phyloP scores from a whole-genome alignment of 2,113 vertebrate species.

The Salvelinus fontinalis region DNA sequence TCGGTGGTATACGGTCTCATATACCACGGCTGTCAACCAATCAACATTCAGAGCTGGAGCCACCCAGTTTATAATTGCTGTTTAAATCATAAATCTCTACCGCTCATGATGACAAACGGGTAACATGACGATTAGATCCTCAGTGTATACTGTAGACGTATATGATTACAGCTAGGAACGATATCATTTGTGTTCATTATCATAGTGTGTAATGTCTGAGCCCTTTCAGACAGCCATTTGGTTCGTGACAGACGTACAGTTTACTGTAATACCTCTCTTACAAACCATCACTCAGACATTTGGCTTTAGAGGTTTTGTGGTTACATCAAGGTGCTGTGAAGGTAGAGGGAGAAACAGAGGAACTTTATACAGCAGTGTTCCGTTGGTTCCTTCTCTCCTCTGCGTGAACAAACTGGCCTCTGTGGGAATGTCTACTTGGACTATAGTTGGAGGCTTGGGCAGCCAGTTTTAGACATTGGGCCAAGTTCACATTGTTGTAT shows the following conservation, averaged over 20 bases:
- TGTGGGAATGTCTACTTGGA: background rate
- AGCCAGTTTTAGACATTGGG: background rate
- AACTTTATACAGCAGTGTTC: background rate
- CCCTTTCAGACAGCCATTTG: background rate
- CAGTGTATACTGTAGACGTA: background rate
- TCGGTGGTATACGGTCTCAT: too few species aligned
- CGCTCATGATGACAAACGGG: background rate
- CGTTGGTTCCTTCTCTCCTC: background rate
- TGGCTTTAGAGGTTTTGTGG: too few species aligned
- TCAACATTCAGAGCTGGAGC: too few species aligned
- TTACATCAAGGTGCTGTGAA: background rate
- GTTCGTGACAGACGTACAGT: background rate
- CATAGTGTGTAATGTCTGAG: background rate
- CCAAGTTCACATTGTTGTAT: background rate
- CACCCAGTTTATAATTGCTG: background rate
- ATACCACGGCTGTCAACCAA: too few species aligned
- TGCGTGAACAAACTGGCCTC: background rate
- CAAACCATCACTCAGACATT: conserved; percentile 11
- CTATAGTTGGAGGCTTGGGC: too few species aligned
- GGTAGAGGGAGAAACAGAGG: background rate
- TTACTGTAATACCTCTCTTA: background rate
- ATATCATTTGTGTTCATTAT: background rate
- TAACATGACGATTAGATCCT: background rate
- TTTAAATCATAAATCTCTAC: background rate
- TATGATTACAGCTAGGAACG: background rate